These are phyloP conservation scores for Microctenopoma lineatum DNA, from an alignment of 2,797 vertebrate genomes.

Conservation along the genomic window DNA sequence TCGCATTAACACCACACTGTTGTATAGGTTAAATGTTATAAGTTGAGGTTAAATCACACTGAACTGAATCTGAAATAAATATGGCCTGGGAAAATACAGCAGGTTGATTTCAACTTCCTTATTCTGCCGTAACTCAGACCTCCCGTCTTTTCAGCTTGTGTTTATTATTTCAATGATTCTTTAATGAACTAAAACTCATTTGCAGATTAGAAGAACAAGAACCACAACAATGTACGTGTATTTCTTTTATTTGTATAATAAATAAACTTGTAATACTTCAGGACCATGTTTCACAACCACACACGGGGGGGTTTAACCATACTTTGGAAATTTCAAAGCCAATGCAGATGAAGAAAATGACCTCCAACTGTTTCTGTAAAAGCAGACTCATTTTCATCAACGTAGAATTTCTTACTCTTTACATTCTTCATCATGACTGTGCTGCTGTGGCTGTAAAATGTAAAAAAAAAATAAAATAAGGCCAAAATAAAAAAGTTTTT, in stretches of 20 bases:
- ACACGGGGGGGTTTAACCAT: conserved; percentile 64
- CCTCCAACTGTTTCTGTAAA: conserved; percentile 3
- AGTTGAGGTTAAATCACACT: too few relatives aligned
- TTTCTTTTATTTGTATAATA: conserved; percentile 82
- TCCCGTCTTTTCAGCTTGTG: too few relatives aligned
- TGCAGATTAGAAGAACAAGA: background rate
- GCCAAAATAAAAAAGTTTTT: conserved; percentile 20
- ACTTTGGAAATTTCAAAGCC: conserved; percentile 54
- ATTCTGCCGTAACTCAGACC: background rate
- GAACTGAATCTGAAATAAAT: too few relatives aligned
- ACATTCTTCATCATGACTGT: conserved; percentile 39
- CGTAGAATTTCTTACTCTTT: conserved; percentile 30
- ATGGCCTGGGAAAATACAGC: background rate
- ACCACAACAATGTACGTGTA: conserved; percentile 23
- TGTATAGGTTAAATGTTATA: too few relatives aligned
- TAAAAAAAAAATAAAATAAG: conserved; percentile 17
- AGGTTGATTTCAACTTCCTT: background rate
- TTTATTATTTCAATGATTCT: too few relatives aligned
- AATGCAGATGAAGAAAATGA: conserved; percentile 35
- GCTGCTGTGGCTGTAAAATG: conserved; percentile 8
- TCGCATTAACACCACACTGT: too few relatives aligned
- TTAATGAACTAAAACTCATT: too few relatives aligned
- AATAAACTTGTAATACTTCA: conserved; percentile 81
- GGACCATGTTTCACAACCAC: conserved; percentile 80
- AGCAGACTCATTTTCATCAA: conserved; percentile 9